Conservation (phyloP, 2,888 invertebrate species). For the Epinotia bilunana region DNA sequence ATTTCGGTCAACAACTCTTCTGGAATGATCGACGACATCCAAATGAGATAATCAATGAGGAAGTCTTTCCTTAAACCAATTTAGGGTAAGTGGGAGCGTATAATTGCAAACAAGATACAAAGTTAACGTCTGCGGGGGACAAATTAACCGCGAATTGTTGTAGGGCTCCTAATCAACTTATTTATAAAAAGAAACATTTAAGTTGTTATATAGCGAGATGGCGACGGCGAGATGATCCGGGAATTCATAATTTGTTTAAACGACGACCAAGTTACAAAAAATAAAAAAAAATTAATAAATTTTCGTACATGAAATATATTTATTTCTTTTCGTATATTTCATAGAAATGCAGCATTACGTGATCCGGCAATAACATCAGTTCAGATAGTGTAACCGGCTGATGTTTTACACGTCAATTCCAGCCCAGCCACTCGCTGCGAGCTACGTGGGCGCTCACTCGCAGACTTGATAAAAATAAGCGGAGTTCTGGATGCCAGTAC, state of each 20-base stretch:
- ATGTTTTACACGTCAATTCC: slow-evolving; percentile 32
- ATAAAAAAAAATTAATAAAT: neutral
- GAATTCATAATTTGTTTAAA: too few relatives aligned
- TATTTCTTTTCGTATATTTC: neutral
- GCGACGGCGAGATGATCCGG: too few relatives aligned
- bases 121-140: neutral
- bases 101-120: slow-evolving; percentile 9
- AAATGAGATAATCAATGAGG: slow-evolving; percentile 23
- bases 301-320: neutral
- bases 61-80: slow-evolving; percentile 5
- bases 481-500: neutral
- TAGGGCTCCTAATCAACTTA: neutral
- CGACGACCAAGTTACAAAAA: neutral
- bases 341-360: neutral
- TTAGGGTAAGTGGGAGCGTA: slow-evolving; percentile 6
- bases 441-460: slow-evolving; percentile 16
- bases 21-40: slow-evolving; percentile 36
- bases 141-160: neutral
- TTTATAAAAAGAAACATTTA: neutral
- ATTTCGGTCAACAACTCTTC: slow-evolving; percentile 40
- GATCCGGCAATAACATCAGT: slow-evolving; percentile 3
- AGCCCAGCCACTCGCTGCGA: neutral
- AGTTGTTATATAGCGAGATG: neutral
- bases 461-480: slow-evolving; percentile 18
- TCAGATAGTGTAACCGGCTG: slow-evolving; percentile 21